phyloP scores from a whole-genome alignment of 2,888 invertebrate genomes.

The Deroplatys truncata region DNA sequence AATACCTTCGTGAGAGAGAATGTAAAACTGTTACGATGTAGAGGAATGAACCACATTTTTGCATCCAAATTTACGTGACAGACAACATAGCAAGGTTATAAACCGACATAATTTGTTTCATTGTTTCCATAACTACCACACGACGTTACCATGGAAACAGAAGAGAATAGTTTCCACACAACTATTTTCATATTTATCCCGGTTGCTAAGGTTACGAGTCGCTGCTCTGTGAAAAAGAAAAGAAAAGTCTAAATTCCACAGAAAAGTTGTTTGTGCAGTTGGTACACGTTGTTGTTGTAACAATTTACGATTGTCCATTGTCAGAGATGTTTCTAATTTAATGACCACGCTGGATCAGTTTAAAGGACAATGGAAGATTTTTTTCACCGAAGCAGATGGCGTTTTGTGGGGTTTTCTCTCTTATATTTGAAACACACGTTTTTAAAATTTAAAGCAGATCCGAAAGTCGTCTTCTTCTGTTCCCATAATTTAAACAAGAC shows the following conservation, averaged over 20 bases:
- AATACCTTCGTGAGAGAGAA: too few relatives aligned
- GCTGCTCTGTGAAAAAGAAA: too few relatives aligned
- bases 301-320: neutral
- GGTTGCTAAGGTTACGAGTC: neutral
- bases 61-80: too few relatives aligned
- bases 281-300: neutral
- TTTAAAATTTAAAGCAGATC: neutral
- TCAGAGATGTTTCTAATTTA: neutral
- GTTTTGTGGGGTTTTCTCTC: neutral
- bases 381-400: neutral
- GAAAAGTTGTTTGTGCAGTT: neutral
- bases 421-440: neutral
- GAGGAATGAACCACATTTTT: too few relatives aligned
- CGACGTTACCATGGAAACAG: too few relatives aligned
- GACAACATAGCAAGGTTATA: too few relatives aligned
- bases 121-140: too few relatives aligned
- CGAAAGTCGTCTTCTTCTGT: neutral
- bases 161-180: too few relatives aligned
- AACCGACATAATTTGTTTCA: too few relatives aligned
- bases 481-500: neutral
- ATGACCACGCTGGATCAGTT: neutral
- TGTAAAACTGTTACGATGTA: too few relatives aligned
- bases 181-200: neutral
- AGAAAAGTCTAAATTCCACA: neutral
- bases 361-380: neutral